phyloP scores from a whole-genome alignment of 30 jellyfish, hydroid and myxozoan genomes.

The Aurelia aurita complex sp. Pacific region DNA sequence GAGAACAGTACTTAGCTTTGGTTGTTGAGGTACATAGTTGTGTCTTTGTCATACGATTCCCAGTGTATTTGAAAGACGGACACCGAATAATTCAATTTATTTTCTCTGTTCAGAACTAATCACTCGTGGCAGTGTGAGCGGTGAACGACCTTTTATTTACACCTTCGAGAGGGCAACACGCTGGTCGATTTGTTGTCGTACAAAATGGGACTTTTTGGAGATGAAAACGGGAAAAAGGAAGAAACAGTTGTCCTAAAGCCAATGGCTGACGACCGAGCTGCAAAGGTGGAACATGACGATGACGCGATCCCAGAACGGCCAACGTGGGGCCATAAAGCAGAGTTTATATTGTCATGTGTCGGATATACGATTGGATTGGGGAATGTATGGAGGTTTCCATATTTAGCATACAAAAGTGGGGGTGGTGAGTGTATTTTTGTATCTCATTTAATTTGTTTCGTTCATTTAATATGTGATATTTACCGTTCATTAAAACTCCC shows the following conservation, averaged over 20 bases:
- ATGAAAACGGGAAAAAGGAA: constrained; percentile 20
- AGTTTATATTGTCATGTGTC: constrained; percentile 84
- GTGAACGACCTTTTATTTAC: no score
- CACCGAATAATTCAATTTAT: no score
- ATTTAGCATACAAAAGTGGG: constrained; percentile 91
- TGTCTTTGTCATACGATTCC: no score
- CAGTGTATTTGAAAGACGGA: no score
- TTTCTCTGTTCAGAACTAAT: no score
- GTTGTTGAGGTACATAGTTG: no score
- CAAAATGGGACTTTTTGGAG: constrained; percentile 39
- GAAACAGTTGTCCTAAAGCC: constrained; percentile 34
- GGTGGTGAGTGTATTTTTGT: constrained; percentile 67
- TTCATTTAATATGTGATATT: not conserved
- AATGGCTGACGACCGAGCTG: constrained; percentile 6
- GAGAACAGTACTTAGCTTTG: no score
- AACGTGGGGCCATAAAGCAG: constrained; percentile 92
- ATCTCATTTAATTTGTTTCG: no score
- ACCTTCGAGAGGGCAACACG: no score
- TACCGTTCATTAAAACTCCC: not conserved
- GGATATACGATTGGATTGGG: constrained; percentile 95
- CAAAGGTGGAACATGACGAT: not conserved
- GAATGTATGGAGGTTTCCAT: constrained; percentile 93
- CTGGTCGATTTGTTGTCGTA: no score
- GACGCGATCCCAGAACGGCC: constrained; percentile 55
- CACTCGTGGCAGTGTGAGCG: no score